These are phyloP conservation scores for Trissoscelio sp. DNA, from an alignment of 2,888 invertebrate genomes.

Conservation along the genomic window DNA sequence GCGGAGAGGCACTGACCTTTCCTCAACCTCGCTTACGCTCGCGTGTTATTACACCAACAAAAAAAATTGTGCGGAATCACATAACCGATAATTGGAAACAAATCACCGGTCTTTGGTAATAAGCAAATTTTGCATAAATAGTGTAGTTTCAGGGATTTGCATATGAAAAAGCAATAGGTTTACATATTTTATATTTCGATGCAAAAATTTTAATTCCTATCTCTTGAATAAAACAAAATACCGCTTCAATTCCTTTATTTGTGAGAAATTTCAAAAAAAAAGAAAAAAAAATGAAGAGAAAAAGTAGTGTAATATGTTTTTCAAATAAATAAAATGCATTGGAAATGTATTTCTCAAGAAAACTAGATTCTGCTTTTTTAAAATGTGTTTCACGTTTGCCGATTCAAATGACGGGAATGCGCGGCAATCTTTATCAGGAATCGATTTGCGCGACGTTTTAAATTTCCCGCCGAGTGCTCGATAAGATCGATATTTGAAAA, in stretches of 20 bases:
- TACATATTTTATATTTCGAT: too few species aligned
- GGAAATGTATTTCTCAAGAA: too few species aligned
- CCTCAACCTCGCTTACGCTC: constrained; percentile 62
- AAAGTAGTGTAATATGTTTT: too few species aligned
- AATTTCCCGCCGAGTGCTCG: constrained; percentile 16
- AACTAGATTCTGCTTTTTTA: neutral
- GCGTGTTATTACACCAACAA: constrained; percentile 8
- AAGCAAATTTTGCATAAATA: too few species aligned
- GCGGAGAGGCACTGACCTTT: constrained; percentile 76
- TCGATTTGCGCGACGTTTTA: constrained; percentile 16
- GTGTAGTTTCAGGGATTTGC: too few species aligned
- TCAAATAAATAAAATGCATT: too few species aligned
- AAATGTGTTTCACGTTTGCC: neutral
- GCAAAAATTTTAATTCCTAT: too few species aligned
- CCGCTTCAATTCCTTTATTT: too few species aligned
- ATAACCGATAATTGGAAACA: constrained; percentile 34
- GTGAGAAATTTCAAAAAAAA: too few species aligned
- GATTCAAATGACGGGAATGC: neutral
- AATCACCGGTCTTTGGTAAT: constrained; percentile 7
- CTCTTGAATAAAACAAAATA: too few species aligned
- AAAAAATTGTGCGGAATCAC: constrained; percentile 4
- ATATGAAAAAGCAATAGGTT: too few species aligned
- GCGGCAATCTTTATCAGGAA: neutral
- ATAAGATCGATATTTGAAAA: constrained; percentile 26
- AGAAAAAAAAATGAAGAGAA: too few species aligned